Conservation (phyloP, 23 tunicate genomes). For the Ciona savignyi region DNA sequence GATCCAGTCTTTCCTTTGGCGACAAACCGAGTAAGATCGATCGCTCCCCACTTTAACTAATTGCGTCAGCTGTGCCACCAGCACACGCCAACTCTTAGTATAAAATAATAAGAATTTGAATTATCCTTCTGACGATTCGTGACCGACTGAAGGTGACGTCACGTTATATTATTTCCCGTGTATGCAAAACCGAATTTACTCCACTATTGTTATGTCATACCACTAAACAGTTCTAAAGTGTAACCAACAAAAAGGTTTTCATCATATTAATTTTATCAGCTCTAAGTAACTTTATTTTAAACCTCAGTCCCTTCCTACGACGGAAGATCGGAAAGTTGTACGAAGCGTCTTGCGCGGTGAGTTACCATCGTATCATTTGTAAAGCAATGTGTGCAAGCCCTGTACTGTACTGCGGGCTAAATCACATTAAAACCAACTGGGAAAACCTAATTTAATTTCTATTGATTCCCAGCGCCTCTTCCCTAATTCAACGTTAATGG, state of each 20-base stretch:
- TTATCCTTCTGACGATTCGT: no score
- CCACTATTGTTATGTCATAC: no score
- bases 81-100: no score
- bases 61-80: slow-evolving; percentile 12
- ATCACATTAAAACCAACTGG: not conserved
- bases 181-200: no score
- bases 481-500: not conserved
- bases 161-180: no score
- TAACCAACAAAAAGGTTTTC: no score
- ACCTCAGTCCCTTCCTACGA: slow-evolving; percentile 56
- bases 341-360: slow-evolving; percentile 70
- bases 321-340: slow-evolving; percentile 43
- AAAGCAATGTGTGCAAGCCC: no score
- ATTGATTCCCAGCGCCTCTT: not conserved
- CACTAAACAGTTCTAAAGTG: no score
- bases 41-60: slow-evolving; percentile 5
- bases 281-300: not conserved
- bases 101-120: no score
- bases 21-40: slow-evolving; percentile 75
- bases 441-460: not conserved
- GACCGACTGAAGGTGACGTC: no score
- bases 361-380: slow-evolving; percentile 38
- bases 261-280: no score
- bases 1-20: slow-evolving; percentile 83
- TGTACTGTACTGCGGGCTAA: not conserved